Evolutionary conservation across 2,113 vertebrate genomes (phyloP).

Genomic region (Dromas ardeola): DNA sequence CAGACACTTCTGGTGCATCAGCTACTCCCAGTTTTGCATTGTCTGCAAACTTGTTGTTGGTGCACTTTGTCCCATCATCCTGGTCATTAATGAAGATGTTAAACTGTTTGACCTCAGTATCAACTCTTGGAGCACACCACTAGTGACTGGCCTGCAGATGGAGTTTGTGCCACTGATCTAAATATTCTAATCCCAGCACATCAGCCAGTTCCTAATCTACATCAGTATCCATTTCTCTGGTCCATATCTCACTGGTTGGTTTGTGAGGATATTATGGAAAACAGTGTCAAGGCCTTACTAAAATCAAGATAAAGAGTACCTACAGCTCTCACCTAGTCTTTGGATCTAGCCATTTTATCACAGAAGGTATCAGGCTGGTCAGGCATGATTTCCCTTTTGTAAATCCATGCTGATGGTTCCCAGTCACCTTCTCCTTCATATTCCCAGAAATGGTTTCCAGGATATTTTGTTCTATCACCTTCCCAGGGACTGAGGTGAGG

Average conservation of each 20-base stretch:
- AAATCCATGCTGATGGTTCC: neutral
- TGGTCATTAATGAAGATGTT: neutral
- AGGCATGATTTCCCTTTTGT: neutral
- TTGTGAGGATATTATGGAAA: neutral
- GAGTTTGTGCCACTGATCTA: neutral
- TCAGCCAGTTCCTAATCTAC: accelerated
- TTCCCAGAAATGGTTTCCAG: neutral
- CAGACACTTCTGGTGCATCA: neutral
- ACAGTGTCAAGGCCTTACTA: accelerated
- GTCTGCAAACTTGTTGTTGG: neutral
- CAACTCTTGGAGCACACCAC: neutral
- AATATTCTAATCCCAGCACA: neutral
- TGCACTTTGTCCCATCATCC: neutral
- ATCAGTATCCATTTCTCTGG: neutral
- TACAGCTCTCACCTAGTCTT: neutral
- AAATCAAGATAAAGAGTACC: neutral
- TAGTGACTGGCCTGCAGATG: no score
- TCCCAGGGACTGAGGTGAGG: accelerated
- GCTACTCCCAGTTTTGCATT: neutral
- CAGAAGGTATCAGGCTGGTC: neutral
- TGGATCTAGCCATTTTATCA: neutral
- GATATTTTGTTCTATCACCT: neutral
- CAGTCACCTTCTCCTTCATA: neutral
- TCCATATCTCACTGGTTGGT: neutral
- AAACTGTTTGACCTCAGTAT: neutral